Base-by-base conservation (phyloP, 1,140 invertebrate genomes). In the Phortica variegata region DNA sequence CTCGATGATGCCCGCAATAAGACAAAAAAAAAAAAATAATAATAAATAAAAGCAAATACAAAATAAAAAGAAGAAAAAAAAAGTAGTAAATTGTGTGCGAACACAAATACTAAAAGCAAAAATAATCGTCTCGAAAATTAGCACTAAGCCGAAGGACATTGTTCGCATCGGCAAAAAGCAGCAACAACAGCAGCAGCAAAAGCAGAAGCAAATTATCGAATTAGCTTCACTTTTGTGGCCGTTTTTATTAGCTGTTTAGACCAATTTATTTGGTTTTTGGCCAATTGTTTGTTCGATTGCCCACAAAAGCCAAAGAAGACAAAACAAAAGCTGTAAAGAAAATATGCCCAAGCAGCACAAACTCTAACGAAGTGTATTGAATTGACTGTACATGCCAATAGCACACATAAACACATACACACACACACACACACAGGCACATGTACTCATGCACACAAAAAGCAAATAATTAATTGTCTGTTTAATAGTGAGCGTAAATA, bases 181-280 rank as follows among this genome's bases (percentile, higher is more conserved):
- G 41, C 15, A 45, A 45, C 36, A 36, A 44, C 18, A 49, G 47
- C 36, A 47, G 15, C 40, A 32, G 18, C 18, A 53, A 41, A 26
- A 52, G 33, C 48, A 38, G 23, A 48, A 63, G 49, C 60, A 63
- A 62, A 63, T 62, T 60, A 65, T 65, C 61, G 49, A 65, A 65
- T 60, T 65, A 58, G 61, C 55, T 65, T 51, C 49, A 26, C 5
- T 19, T 52, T 56, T 61, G 58, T 40, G 49, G 58, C 45, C 47
- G 57, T 37, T 65, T 65, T 65, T 56, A 65, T 61, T 58, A 53
- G 55, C 55, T 53, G 43, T 55, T 58, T 61, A 56, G 58, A 26
- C 23, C 61, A 47, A 49, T 50, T 53, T 58, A 61, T 61, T 65
- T 58, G 55, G 47, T 39, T 50, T 39, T n/a, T n/a, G 40, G 44